These are phyloP conservation scores for Drosophila navojoa DNA, from an alignment of 1,140 invertebrate species.

Conservation along the genomic window DNA sequence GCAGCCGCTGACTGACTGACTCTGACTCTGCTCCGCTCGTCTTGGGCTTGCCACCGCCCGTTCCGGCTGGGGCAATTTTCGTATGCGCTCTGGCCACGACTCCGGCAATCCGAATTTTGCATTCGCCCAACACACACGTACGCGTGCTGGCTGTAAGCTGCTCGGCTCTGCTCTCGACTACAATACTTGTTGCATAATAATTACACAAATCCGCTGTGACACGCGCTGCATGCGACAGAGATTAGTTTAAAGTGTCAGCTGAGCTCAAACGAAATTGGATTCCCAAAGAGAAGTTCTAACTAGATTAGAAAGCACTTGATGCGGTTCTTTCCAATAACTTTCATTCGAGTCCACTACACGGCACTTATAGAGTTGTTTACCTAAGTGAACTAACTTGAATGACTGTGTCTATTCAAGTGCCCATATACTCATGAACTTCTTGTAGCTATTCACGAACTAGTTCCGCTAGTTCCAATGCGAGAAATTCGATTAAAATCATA, in stretches of 20 bases:
- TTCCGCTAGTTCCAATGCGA: no score
- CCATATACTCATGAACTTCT: no score
- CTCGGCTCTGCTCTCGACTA: conserved; percentile 46
- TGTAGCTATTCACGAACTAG: no score
- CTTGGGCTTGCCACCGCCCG: not conserved
- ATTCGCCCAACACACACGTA: conserved; percentile 29
- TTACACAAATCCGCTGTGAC: conserved; percentile 12
- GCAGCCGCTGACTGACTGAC: no score
- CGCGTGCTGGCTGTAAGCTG: conserved; percentile 14
- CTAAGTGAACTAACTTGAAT: no score
- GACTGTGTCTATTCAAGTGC: no score
- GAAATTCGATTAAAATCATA: not conserved
- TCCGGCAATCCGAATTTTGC: conserved; percentile 63
- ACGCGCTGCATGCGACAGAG: conserved; percentile 11
- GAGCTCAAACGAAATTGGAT: not conserved
- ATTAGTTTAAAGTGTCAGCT: not conserved
- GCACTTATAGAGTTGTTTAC: no score
- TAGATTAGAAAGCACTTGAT: not conserved
- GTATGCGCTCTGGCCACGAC: conserved; percentile 28
- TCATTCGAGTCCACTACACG: not conserved
- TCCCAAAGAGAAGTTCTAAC: no score
- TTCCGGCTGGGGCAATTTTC: conserved; percentile 21
- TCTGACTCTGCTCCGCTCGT: not conserved
- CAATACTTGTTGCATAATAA: conserved; percentile 75
- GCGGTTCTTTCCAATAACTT: not conserved